Base-by-base conservation (phyloP, 1,140 invertebrate species). In the Fragariocoptes setiger region DNA sequence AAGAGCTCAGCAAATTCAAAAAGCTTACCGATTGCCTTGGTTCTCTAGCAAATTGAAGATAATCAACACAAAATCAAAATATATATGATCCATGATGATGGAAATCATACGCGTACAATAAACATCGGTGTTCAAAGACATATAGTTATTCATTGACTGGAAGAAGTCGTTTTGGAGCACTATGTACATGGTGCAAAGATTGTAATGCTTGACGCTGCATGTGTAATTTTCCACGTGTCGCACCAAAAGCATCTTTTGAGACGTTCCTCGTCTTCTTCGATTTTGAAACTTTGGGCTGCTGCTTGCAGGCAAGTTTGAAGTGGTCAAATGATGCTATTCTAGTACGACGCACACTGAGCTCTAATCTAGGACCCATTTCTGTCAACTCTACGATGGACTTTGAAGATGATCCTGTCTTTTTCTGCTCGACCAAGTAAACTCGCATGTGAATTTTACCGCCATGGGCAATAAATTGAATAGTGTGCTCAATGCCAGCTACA, bases 311-410 rank as follows among this genome's bases (percentile, higher is more conserved):
- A 52, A 70, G 64, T 53, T 83, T 92, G 58, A 76, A 86, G 0
- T 94, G 58, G 57, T 86, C 78, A 50, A 77, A 73, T 1, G 79
- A 77, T 1, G 82, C 82, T 25, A 94, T 60, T 59, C 80, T 79
- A 2, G 68, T 75, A 49, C 90, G 64, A 45, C 82, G 65, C 1
- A 94, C 52, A 18, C 63, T 63, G 36, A 95, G 72, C 59, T 94
- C 77, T 46, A 83, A 65, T n/a, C 72, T 71, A 37, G 90, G 90
- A 21, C 85, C 85, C 49, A 90, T 83, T 65, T 92, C 83, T 54
- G 75, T 70, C 15, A 95, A 58, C 62, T 95, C 86, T 45, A 90
- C 70, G 47, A 76, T 65, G 4, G 88, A 86, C 17, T 36, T 39
- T 44, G 68, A 74, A 52, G 67, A 69, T 42, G 67, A 68, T 0